These are phyloP conservation scores for Apogon hyalosoma DNA, from an alignment of 2,797 vertebrate species.

Conservation along the genomic window DNA sequence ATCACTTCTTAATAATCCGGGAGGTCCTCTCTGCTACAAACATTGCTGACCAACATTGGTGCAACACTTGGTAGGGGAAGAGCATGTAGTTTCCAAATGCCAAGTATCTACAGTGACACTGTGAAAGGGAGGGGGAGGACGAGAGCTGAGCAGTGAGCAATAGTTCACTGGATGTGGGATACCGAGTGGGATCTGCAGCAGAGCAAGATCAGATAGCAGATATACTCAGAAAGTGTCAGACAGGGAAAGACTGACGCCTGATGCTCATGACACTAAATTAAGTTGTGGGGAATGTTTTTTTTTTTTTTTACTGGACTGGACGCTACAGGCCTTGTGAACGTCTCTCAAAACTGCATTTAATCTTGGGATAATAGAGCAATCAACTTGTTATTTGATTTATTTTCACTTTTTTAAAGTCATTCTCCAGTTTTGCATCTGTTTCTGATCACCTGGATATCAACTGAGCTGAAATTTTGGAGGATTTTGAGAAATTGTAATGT, in stretches of 20 bases:
- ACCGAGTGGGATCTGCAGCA: constrained; percentile 77
- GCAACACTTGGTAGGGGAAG: constrained; percentile 64
- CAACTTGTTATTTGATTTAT: constrained; percentile 35
- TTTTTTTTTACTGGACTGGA: constrained; percentile 60
- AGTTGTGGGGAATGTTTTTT: constrained; percentile 46
- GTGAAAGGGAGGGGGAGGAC: constrained; percentile 74
- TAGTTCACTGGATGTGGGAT: constrained; percentile 78
- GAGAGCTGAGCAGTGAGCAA: constrained; percentile 79
- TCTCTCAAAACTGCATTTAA: constrained; percentile 19
- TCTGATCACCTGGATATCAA: constrained; percentile 47
- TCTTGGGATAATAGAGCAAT: constrained; percentile 37
- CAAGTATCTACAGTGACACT: constrained; percentile 82
- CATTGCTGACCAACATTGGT: constrained; percentile 37
- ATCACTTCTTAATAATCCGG: constrained; percentile 17
- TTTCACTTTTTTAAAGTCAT: constrained; percentile 32
- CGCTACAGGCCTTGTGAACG: constrained; percentile 29
- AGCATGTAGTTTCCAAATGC: constrained; percentile 76
- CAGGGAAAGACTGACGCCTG: constrained; percentile 48
- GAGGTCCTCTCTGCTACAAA: constrained; percentile 15
- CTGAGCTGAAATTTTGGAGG: constrained; percentile 27
- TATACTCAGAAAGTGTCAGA: constrained; percentile 70
- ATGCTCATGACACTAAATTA: constrained; percentile 46
- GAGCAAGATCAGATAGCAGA: constrained; percentile 77
- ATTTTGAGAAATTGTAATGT: constrained; percentile 50
- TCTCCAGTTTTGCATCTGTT: constrained; percentile 37